Percentiles rank a stretch among this genome's conserved stretches.
Evolutionary conservation across 2,113 vertebrate genomes (phyloP).

Genomic region (Oplegnathus fasciatus): DNA sequence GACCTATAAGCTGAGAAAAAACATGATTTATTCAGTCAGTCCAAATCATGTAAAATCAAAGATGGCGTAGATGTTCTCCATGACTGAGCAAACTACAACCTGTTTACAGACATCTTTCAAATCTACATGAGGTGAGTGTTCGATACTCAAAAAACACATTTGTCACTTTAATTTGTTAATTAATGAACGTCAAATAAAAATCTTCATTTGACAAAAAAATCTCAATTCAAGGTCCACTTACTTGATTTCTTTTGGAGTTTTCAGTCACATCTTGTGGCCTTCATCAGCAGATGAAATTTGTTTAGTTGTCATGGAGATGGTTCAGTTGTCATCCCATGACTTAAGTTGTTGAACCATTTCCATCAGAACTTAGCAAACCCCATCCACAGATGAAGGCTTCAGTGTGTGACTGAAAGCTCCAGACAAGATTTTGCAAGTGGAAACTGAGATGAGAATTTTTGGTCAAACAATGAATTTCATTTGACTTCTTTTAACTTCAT

Average conservation of each 20-base stretch:
- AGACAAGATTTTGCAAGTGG: neutral
- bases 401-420: neutral
- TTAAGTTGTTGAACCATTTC: no score
- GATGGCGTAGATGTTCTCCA: neutral
- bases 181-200: neutral
- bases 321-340: neutral
- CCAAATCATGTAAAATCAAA: neutral
- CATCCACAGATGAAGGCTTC: neutral
- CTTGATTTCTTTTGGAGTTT: no score
- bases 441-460: neutral
- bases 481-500: neutral
- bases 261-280: no score
- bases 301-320: neutral
- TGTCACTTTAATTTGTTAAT: neutral
- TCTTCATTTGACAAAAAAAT: no score
- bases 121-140: neutral
- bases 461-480: neutral
- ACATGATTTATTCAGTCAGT: neutral
- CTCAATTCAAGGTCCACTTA: no score
- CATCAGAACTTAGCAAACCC: neutral
- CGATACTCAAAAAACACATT: no score
- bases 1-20: neutral
- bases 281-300: neutral
- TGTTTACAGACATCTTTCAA: neutral
- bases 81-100: neutral